Percentiles rank a stretch among this genome's conserved stretches.
These are phyloP conservation scores for Drosophila hamatofila DNA, from an alignment of 2,888 invertebrate species.

Conservation along the genomic window DNA sequence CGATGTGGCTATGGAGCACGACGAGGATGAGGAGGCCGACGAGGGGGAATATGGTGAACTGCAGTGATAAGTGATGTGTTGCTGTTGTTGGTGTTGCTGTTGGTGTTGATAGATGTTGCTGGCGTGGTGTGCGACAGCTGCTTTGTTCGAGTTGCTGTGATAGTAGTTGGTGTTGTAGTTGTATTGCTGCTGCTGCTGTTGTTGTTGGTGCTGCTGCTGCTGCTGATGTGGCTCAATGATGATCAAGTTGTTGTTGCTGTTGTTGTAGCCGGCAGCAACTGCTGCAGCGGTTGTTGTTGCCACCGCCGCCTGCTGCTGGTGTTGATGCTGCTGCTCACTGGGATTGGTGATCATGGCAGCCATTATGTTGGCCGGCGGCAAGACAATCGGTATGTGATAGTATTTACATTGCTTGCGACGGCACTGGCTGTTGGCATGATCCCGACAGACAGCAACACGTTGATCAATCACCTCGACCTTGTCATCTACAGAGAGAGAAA, in stretches of 20 bases:
- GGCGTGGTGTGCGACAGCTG: constrained; percentile 52
- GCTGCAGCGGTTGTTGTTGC: constrained; percentile 51
- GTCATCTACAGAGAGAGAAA: constrained; percentile 88
- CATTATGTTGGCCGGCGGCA: constrained; percentile 93
- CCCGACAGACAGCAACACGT: constrained; percentile 98
- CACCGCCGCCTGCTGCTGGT: constrained; percentile 60
- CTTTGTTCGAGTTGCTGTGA: constrained; percentile 52
- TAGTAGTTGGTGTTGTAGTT: constrained; percentile 54
- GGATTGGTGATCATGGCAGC: constrained; percentile 86
- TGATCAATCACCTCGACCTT: constrained; percentile 97
- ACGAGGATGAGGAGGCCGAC: constrained; percentile 83
- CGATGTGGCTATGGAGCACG: constrained; percentile 82
- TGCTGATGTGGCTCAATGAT: constrained; percentile 82
- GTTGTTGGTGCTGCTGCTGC: constrained; percentile 70
- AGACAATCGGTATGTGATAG: constrained; percentile 97
- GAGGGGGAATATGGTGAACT: constrained; percentile 82
- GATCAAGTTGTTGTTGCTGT: constrained; percentile 78
- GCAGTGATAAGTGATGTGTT: constrained; percentile 73
- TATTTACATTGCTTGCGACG: constrained; percentile 97
- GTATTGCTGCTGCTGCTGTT: constrained; percentile 68
- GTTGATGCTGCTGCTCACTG: constrained; percentile 55
- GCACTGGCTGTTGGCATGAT: constrained; percentile 97
- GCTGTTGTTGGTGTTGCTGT: constrained; percentile 46
- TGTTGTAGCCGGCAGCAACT: constrained; percentile 82
- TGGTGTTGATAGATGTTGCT: constrained; percentile 67